Evolutionary conservation across 2,888 invertebrate genomes (phyloP).

Genomic region (Chorisops tibialis): DNA sequence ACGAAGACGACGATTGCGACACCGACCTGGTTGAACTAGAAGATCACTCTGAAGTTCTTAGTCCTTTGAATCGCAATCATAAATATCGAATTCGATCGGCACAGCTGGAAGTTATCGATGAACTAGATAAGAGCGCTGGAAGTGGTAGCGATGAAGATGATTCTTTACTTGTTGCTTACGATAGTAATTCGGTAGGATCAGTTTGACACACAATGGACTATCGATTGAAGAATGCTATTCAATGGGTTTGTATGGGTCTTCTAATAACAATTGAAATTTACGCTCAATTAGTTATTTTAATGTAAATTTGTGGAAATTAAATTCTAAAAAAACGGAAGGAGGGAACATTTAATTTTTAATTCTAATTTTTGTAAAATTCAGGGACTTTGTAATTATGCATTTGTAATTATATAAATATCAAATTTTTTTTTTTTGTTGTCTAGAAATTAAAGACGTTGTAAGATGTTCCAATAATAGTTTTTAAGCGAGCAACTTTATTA

Average conservation of each 20-base stretch:
- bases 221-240: conserved; percentile 44
- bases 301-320: conserved; percentile 24
- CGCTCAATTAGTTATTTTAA: conserved; percentile 44
- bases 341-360: neutral
- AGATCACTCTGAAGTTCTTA: conserved; percentile 12
- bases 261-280: conserved; percentile 50
- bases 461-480: conserved; percentile 22
- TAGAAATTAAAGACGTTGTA: neutral
- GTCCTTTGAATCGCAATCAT: conserved; percentile 4
- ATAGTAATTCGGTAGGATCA: conserved; percentile 50
- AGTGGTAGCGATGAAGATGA: conserved; percentile 53
- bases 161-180: conserved; percentile 51
- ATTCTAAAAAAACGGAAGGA: neutral
- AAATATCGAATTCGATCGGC: conserved; percentile 7
- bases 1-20: conserved; percentile 26
- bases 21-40: conserved; percentile 22
- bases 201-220: conserved; percentile 52
- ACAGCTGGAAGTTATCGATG: conserved; percentile 50
- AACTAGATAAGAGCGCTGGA: conserved; percentile 48
- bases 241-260: conserved; percentile 46
- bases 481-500: conserved; percentile 5
- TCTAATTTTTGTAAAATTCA: conserved; percentile 13
- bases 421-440: no score
- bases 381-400: conserved; percentile 7
- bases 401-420: neutral